phyloP scores from a whole-genome alignment of 2,888 invertebrate genomes.

The Catonia carolina region DNA sequence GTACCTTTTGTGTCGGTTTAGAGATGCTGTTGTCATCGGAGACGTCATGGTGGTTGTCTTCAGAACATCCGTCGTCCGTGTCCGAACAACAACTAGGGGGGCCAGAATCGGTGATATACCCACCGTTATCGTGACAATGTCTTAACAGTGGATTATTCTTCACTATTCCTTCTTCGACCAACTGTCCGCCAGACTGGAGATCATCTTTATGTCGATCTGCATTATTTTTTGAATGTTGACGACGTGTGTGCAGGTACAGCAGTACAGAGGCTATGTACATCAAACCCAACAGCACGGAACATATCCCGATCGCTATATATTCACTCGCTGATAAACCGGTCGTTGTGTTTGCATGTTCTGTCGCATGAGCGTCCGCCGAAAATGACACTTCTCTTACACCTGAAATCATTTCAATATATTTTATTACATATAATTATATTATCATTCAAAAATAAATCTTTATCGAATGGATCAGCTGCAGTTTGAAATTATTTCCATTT shows the following conservation, averaged over 20 bases:
- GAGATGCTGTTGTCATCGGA: slow-evolving; percentile 22
- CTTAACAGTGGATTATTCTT: slow-evolving; percentile 69
- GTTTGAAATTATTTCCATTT: background rate
- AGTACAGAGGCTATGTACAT: slow-evolving; percentile 82
- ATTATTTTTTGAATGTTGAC: slow-evolving; percentile 6
- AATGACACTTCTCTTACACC: slow-evolving; percentile 77
- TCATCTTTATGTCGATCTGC: slow-evolving; percentile 3
- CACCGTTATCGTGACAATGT: slow-evolving; percentile 47
- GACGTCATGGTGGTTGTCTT: slow-evolving; percentile 19
- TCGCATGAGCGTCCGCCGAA: slow-evolving; percentile 44
- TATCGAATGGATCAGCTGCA: background rate
- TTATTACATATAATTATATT: background rate
- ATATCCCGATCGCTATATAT: slow-evolving; percentile 76
- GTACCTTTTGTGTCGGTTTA: slow-evolving; percentile 14
- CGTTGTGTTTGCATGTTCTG: slow-evolving; percentile 18
- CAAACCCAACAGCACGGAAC: slow-evolving; percentile 74
- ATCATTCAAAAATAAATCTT: background rate
- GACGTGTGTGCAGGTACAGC: slow-evolving; percentile 59
- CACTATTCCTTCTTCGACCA: slow-evolving; percentile 55
- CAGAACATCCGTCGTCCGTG: slow-evolving; percentile 46
- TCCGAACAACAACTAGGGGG: slow-evolving; percentile 57
- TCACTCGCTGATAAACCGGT: slow-evolving; percentile 62
- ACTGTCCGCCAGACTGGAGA: slow-evolving; percentile 31
- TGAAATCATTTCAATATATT: slow-evolving; percentile 37
- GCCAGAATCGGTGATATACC: slow-evolving; percentile 40